These are phyloP conservation scores for Leucoraja ocellata DNA, from an alignment of 2,797 vertebrate species.

Conservation along the genomic window DNA sequence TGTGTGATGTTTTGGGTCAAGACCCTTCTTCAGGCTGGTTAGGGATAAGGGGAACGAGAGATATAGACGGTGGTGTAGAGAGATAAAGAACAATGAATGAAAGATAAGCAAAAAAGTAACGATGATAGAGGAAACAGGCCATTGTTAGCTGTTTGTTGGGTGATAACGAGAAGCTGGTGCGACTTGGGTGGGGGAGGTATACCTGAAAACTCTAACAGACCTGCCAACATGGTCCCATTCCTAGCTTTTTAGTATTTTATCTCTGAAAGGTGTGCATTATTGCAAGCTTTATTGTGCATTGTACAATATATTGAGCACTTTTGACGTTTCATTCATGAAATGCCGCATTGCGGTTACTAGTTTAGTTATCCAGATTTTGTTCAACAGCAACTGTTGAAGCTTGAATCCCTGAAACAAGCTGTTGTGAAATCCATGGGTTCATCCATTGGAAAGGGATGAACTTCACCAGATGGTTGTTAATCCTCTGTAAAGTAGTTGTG, in stretches of 20 bases:
- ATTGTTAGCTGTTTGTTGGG: too few relatives aligned
- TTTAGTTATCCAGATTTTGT: background rate
- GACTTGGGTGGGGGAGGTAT: too few relatives aligned
- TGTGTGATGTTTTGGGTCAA: too few relatives aligned
- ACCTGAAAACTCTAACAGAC: background rate
- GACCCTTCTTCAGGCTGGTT: too few relatives aligned
- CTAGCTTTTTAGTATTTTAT: background rate
- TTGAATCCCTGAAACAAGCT: background rate
- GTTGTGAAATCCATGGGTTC: background rate
- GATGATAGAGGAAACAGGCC: too few relatives aligned
- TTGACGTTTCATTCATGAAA: background rate
- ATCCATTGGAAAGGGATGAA: background rate
- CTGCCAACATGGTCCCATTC: background rate
- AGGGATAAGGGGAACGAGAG: too few relatives aligned
- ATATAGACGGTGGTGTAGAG: too few relatives aligned
- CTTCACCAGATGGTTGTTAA: background rate
- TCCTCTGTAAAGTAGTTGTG: background rate
- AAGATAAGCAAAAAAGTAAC: too few relatives aligned
- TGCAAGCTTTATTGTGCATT: background rate
- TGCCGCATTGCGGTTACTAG: background rate
- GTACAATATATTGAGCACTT: background rate
- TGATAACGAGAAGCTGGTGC: too few relatives aligned
- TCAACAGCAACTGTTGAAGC: background rate
- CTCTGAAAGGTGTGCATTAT: background rate
- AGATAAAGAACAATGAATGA: too few relatives aligned